A percentile compares a stretch with the other conserved stretches of the same genome.
Conservation (phyloP, 2,797 vertebrate species). For the Megalops cyprinoides region DNA sequence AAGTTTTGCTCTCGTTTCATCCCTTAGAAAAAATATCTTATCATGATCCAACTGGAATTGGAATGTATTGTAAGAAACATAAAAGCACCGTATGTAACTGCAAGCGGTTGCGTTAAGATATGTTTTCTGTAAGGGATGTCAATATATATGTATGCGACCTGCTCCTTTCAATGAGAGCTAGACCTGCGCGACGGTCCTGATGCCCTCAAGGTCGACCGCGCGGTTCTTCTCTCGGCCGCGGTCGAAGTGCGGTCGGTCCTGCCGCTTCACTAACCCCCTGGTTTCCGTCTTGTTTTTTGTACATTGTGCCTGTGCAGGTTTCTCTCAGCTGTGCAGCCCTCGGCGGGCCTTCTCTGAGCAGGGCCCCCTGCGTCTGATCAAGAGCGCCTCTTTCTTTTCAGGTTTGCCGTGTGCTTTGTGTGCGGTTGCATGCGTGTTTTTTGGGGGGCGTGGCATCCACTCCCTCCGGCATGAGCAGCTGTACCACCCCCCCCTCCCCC, state of each 20-base stretch:
- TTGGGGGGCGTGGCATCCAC: slow-evolving; percentile 40
- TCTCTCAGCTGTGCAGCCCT: slow-evolving; percentile 99
- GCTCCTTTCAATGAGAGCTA: not conserved
- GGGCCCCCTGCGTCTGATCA: slow-evolving; percentile 99
- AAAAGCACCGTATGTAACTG: not conserved
- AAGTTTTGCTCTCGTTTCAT: not conserved
- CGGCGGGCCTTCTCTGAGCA: slow-evolving; percentile 99
- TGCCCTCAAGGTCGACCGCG: slow-evolving; percentile 1
- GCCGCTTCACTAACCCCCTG: slow-evolving; percentile 33
- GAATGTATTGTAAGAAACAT: too few species aligned
- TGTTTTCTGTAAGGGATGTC: slow-evolving; percentile 35
- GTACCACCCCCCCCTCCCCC: not conserved
- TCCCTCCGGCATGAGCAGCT: slow-evolving; percentile 4
- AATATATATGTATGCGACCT: not conserved
- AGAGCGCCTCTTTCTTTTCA: slow-evolving; percentile 99
- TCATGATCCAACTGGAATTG: too few species aligned
- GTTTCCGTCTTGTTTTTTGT: slow-evolving; percentile 3
- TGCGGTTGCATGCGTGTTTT: not conserved
- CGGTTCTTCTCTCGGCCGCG: not conserved
- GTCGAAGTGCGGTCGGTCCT: not conserved
- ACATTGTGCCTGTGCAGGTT: slow-evolving; percentile 86
- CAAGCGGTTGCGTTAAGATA: not conserved
- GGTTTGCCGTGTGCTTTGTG: slow-evolving; percentile 82
- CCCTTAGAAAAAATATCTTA: slow-evolving; percentile 24
- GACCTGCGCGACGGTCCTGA: not conserved